Percentiles rank a stretch among this genome's conserved stretches.
phyloP scores from a whole-genome alignment of 2,113 vertebrate genomes.

The Amazona vittata region DNA sequence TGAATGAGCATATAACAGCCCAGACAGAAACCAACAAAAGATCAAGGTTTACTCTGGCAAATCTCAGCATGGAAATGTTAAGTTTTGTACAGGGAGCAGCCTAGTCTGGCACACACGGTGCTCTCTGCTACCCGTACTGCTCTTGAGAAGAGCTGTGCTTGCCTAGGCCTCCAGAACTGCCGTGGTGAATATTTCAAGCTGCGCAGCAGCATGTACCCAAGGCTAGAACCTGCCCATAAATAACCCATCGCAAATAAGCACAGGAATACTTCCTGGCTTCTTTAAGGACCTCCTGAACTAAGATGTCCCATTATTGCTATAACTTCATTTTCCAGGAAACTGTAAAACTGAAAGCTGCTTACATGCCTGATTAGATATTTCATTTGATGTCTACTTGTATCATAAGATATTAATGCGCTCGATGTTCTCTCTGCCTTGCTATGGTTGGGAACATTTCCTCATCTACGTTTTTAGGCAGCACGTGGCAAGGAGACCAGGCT shows the following conservation, averaged over 20 bases:
- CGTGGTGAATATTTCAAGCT: not conserved
- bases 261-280: not conserved
- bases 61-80: not conserved
- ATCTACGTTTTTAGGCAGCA: not conserved
- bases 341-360: constrained; percentile 17
- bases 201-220: not conserved
- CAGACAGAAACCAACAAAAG: not conserved
- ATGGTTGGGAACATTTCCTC: not conserved
- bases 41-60: not conserved
- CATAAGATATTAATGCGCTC: not conserved
- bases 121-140: not conserved
- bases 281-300: not conserved
- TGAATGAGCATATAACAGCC: not conserved
- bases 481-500: not conserved
- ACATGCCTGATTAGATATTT: constrained; percentile 12
- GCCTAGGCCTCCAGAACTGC: not conserved
- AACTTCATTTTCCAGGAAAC: constrained; percentile 17
- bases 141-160: not conserved
- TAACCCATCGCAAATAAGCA: not conserved
- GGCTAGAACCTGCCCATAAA: not conserved
- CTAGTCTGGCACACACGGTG: not conserved
- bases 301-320: not conserved
- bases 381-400: not conserved
- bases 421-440: not conserved
- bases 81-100: not conserved